Conservation (phyloP, 2,888 invertebrate species). For the Cantharis rufa region DNA sequence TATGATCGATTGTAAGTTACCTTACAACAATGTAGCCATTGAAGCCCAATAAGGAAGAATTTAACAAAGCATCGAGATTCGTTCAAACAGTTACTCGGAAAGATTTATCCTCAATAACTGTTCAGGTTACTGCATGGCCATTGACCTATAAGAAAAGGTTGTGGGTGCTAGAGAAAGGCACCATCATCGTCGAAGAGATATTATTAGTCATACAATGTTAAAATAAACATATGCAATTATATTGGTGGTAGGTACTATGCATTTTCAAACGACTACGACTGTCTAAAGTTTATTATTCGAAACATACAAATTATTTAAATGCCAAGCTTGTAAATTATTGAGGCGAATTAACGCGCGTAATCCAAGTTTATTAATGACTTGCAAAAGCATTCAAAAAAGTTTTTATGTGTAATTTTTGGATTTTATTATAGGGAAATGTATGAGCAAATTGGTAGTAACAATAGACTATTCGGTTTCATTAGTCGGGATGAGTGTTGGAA, state of each 20-base stretch:
- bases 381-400: background rate
- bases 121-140: constrained; percentile 24
- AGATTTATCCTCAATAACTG: constrained; percentile 19
- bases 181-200: background rate
- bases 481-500: background rate
- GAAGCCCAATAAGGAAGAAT: constrained; percentile 12
- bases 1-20: background rate
- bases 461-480: background rate
- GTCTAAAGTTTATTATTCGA: background rate
- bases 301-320: background rate
- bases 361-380: background rate
- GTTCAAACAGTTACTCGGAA: constrained; percentile 16
- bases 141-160: constrained; percentile 22
- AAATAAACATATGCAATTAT: background rate
- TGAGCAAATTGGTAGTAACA: background rate
- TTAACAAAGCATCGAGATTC: constrained; percentile 8
- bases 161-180: constrained; percentile 11
- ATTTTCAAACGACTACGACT: background rate
- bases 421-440: background rate
- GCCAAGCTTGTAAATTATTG: background rate
- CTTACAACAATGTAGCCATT: constrained; percentile 2
- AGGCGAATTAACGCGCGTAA: background rate
- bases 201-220: background rate
- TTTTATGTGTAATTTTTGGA: background rate
- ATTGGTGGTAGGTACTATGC: background rate